Percentiles rank a stretch among this genome's conserved stretches.
Evolutionary conservation across 2,113 vertebrate genomes (phyloP).

Genomic region (Myiozetetes cayanensis): DNA sequence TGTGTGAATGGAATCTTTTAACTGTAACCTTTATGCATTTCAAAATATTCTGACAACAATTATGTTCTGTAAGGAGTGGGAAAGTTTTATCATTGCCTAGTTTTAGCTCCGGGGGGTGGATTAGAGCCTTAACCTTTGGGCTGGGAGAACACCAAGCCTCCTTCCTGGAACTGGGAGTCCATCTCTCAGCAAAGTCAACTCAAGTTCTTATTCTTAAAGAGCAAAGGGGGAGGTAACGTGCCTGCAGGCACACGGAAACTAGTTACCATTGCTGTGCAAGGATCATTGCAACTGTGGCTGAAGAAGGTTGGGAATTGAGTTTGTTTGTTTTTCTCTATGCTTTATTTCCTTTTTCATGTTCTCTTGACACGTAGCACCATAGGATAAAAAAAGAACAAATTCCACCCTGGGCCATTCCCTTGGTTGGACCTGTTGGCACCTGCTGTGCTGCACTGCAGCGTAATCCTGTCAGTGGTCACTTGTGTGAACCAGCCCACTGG

Average conservation of each 20-base stretch:
- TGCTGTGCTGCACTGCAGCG: background rate
- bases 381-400: background rate
- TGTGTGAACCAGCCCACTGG: background rate
- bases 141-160: background rate
- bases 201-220: background rate
- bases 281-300: background rate
- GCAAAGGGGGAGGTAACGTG: background rate
- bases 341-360: background rate
- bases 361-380: background rate
- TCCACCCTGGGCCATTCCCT: background rate
- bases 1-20: background rate
- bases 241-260: background rate
- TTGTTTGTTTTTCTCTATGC: background rate
- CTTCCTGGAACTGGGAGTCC: conserved; percentile 20
- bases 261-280: background rate
- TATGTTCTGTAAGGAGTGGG: background rate
- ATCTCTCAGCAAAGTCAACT: background rate
- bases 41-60: conserved; percentile 7
- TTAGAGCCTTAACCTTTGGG: conserved; percentile 27
- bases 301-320: background rate
- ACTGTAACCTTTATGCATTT: background rate
- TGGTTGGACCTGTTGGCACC: background rate
- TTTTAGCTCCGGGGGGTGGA: conserved; percentile 27
- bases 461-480: background rate
- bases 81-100: background rate